Percentiles rank a stretch among this genome's conserved stretches.
Evolutionary conservation across 64 coral and sea anemone genomes (phyloP).

Genomic region (Anthopleura sola): DNA sequence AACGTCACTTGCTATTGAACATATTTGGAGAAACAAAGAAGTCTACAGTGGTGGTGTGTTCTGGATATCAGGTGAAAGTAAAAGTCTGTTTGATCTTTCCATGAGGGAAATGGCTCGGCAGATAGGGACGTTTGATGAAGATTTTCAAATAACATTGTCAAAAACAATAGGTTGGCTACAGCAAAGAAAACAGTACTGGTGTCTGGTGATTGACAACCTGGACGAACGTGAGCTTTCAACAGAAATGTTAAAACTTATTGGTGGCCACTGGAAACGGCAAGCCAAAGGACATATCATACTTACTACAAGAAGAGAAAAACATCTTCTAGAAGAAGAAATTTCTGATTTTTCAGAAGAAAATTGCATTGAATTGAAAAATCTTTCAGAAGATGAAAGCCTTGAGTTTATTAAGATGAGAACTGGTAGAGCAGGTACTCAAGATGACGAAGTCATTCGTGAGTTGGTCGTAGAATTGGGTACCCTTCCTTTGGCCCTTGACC

Average conservation of each 20-base stretch:
- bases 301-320: constrained; percentile 55
- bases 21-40: constrained; percentile 43
- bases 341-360: constrained; percentile 25
- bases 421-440: background rate
- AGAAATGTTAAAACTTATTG: constrained; percentile 47
- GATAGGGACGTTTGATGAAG: constrained; percentile 38
- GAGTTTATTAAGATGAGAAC: constrained; percentile 51
- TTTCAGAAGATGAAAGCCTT: constrained; percentile 36
- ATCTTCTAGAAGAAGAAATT: constrained; percentile 37
- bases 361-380: constrained; percentile 53
- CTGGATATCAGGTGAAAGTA: constrained; percentile 33
- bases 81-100: background rate
- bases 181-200: constrained; percentile 38
- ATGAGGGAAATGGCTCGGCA: constrained; percentile 17
- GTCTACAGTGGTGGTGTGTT: constrained; percentile 41
- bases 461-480: background rate
- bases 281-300: constrained; percentile 43
- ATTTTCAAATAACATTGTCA: constrained; percentile 36
- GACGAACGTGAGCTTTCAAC: constrained; percentile 51
- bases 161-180: constrained; percentile 43
- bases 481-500: too few species aligned
- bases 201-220: constrained; percentile 57
- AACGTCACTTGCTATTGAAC: constrained; percentile 70
- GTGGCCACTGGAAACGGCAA: constrained; percentile 49
- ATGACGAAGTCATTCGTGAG: background rate